Percentiles rank a stretch among this genome's conserved stretches.
Conservation (phyloP, 2,888 invertebrate genomes). For the Hyppa rectilinea region DNA sequence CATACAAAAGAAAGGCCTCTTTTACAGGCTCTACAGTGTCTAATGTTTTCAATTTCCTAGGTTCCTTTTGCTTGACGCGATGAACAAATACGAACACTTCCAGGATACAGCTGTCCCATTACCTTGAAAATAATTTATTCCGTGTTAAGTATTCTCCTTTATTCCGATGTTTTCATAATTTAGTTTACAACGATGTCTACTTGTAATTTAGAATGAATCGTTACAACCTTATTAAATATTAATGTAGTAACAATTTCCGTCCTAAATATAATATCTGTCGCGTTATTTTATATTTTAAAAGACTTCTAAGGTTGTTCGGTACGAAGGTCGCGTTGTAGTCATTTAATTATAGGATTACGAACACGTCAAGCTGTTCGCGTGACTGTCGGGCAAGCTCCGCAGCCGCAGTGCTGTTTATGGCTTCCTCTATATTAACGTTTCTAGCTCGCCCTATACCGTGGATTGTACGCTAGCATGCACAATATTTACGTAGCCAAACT, state of each 20-base stretch:
- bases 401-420: constrained; percentile 65
- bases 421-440: constrained; percentile 61
- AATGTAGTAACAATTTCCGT: background rate
- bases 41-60: background rate
- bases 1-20: too few species aligned
- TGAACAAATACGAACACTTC: background rate
- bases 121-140: constrained; percentile 3
- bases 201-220: background rate
- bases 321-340: constrained; percentile 73
- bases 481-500: constrained; percentile 35
- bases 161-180: background rate
- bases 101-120: background rate
- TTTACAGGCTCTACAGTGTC: too few species aligned
- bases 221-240: background rate
- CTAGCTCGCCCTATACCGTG: constrained; percentile 44
- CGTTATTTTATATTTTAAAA: constrained; percentile 50
- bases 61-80: background rate
- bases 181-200: background rate
- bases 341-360: constrained; percentile 83
- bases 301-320: constrained; percentile 58
- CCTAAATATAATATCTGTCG: constrained; percentile 17
- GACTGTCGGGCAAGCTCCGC: constrained; percentile 58
- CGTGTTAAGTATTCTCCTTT: too few species aligned
- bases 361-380: constrained; percentile 70
- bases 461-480: constrained; percentile 45